Conservation (phyloP, 2,888 invertebrate genomes). For the Drosophila flavopinicola region DNA sequence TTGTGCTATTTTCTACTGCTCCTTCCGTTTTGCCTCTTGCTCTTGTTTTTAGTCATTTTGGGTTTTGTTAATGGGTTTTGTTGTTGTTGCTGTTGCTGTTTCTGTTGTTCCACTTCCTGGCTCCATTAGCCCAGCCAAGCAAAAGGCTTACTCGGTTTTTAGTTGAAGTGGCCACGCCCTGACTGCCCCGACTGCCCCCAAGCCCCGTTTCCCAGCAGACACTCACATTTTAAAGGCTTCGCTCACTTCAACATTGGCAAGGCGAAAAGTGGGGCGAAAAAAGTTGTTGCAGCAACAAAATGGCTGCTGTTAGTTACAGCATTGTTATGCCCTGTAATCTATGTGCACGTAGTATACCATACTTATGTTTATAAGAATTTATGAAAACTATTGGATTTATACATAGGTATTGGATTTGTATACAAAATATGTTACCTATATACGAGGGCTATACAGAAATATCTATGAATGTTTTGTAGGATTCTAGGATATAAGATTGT, state of each 20-base stretch:
- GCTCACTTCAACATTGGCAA: slow-evolving; percentile 29
- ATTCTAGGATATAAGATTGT: no score
- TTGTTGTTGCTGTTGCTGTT: slow-evolving; percentile 33
- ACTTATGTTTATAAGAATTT: no score
- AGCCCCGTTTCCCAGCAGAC: slow-evolving; percentile 16
- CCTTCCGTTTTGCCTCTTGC: slow-evolving; percentile 4
- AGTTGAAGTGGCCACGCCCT: slow-evolving; percentile 73
- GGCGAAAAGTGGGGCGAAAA: slow-evolving; percentile 30
- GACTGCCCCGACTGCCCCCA: slow-evolving; percentile 7
- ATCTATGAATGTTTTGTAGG: no score
- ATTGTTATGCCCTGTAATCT: slow-evolving; percentile 33
- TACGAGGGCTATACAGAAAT: no score
- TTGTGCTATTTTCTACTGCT: background rate
- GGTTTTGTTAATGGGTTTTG: slow-evolving; percentile 64
- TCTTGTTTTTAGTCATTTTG: slow-evolving; percentile 45
- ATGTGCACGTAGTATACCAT: no score
- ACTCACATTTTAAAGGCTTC: slow-evolving; percentile 70
- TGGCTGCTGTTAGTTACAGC: slow-evolving; percentile 48
- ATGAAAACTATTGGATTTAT: no score
- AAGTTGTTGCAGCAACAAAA: slow-evolving; percentile 66
- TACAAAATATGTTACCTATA: no score
- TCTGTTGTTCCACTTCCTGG: slow-evolving; percentile 55
- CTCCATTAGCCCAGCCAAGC: slow-evolving; percentile 63
- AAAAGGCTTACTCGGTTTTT: slow-evolving; percentile 68
- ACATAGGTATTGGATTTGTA: no score